Conservation (phyloP, 2,797 vertebrate species). For the Dendrocincla tyrannina region DNA sequence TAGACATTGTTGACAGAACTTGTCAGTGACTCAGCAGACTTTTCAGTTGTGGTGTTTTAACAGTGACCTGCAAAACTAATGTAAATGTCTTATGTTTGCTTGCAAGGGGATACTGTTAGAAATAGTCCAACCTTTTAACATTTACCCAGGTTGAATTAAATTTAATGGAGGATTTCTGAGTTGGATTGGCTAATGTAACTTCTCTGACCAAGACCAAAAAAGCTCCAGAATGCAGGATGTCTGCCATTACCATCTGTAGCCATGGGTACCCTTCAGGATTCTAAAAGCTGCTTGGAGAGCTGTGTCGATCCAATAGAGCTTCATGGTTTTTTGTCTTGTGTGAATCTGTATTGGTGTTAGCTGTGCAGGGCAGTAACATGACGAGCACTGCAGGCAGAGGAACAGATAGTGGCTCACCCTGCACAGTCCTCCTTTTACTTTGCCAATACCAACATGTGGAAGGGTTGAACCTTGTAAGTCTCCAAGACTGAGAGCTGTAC, state of each 20-base stretch:
- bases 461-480: background rate
- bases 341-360: background rate
- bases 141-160: constrained; percentile 11
- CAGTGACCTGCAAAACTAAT: background rate
- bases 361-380: background rate
- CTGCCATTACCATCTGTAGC: background rate
- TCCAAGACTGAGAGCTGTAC: background rate
- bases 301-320: background rate
- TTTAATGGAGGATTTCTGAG: background rate
- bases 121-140: background rate
- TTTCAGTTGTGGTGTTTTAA: background rate
- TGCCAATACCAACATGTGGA: background rate
- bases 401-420: background rate
- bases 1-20: constrained; percentile 23
- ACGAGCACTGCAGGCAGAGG: background rate
- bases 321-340: background rate
- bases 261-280: background rate
- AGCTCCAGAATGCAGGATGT: background rate
- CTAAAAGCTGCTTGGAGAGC: background rate
- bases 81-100: background rate
- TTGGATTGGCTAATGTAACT: background rate
- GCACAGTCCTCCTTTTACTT: background rate
- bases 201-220: background rate
- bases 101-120: background rate
- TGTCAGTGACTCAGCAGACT: background rate